Evolutionary conservation across 2,888 invertebrate genomes (phyloP), one percentile per base, ranked within the genome.

Genomic region (Eledone cirrhosa): DNA sequence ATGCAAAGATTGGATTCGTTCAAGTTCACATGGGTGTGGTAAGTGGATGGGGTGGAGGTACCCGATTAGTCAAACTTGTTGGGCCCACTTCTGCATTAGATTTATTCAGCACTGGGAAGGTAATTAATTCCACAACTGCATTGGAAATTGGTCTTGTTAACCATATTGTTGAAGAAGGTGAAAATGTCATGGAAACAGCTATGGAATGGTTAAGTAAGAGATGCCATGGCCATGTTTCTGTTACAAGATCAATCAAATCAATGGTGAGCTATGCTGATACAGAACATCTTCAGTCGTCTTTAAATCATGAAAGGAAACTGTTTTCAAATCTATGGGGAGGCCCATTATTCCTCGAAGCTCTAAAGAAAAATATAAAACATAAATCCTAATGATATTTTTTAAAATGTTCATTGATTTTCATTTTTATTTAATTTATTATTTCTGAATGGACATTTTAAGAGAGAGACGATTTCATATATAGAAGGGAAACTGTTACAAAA

Each of bases 11-110:
- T 48, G 91, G 91, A 13, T 92, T 92, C 84, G 91, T 92, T 8
- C 92, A 93, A 82, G 81, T 82, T 16, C 89, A 87, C 82, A 91
- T 93, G 91, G 92, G 92, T 0, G 86, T 93, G 2, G 88, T 89
- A 3, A 91, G 92, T 0, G 92, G 92, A 0, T 93, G 92, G 91
- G 92, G 92, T n/a, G 92, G 92, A 16, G 91, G 91, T 33, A 90
- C 90, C 4, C 85, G 91, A 11, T 89, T 93, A 19, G 89, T 90
- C 0, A 83, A 88, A 74, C 82, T 91, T 2, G 79, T 92, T 1
- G 92, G 92, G 0, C 85, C 88, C 24, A 86, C 85, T 27, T 88
- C 85, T 78, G 91, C 92, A 0, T 83, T 92, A n/a, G 89, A 91
- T 13, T 72, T 92, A 16, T 83, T 92, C 27, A 77, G 85, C 27